A percentile compares a stretch with the other conserved stretches of the same genome.
Evolutionary conservation across 2,113 vertebrate species (phyloP).

Genomic region (Forbesichthys agassizii): DNA sequence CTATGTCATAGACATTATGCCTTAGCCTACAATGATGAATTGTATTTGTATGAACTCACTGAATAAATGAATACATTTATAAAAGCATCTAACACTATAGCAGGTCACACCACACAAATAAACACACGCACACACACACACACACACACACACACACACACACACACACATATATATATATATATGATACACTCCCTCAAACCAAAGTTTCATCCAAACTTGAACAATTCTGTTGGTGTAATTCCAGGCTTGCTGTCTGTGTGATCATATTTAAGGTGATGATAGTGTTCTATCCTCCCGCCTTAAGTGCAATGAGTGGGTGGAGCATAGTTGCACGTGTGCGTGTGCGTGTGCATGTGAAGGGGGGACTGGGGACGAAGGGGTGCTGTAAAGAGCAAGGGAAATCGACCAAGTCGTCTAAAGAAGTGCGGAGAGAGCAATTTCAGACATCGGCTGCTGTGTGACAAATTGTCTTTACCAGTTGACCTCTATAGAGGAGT

Average conservation of each 20-base stretch:
- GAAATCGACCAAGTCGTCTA: constrained; percentile 12
- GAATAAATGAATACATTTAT: too few species aligned
- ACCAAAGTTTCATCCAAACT: neutral
- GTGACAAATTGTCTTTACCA: constrained; percentile 50
- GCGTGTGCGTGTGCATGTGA: too few species aligned
- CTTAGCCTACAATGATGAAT: too few species aligned
- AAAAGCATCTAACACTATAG: too few species aligned
- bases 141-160: neutral
- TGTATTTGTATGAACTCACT: too few species aligned
- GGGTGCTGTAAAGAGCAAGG: constrained; percentile 2
- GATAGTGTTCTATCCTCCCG: constrained; percentile 22
- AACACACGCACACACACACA: neutral
- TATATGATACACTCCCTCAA: constrained; percentile 13
- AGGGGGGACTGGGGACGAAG: neutral
- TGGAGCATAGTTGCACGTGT: constrained; percentile 1
- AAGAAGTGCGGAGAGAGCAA: constrained; percentile 23
- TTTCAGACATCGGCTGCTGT: constrained; percentile 30
- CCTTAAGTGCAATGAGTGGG: constrained; percentile 17
- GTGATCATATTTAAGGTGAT: constrained; percentile 3
- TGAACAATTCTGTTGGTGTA: constrained; percentile 10
- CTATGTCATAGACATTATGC: too few species aligned
- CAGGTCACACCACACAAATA: neutral
- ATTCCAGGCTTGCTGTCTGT: constrained; percentile 9
- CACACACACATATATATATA: neutral
- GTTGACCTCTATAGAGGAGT: constrained; percentile 42